Evolutionary conservation across 1,140 invertebrate species (phyloP).

Genomic region (Stenopsyche tienmushanensis): DNA sequence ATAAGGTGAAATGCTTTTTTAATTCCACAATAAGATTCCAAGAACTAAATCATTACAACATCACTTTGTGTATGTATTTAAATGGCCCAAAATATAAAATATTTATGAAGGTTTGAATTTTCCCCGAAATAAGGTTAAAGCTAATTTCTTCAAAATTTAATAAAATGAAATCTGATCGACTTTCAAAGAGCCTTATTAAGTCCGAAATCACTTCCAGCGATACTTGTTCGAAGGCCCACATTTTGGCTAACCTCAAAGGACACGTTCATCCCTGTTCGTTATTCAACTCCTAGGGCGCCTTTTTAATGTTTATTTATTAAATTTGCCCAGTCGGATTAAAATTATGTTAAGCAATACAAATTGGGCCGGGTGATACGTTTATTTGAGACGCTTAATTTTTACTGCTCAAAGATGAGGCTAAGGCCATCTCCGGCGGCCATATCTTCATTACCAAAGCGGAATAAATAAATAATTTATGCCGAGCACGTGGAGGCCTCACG

Average conservation of each 20-base stretch:
- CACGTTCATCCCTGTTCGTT: neutral
- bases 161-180: too few species aligned
- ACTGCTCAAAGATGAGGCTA: slow-evolving; percentile 10
- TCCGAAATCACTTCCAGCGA: neutral
- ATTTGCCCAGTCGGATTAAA: neutral
- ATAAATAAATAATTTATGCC: slow-evolving; percentile 29
- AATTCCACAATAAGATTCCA: too few species aligned
- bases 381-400: slow-evolving; percentile 17
- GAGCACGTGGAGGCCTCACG: slow-evolving; percentile 19
- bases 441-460: slow-evolving; percentile 21
- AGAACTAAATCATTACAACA: too few species aligned
- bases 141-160: too few species aligned
- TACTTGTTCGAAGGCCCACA: too few species aligned
- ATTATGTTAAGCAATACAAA: slow-evolving; percentile 6
- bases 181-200: too few species aligned
- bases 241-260: neutral
- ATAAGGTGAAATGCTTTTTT: too few species aligned
- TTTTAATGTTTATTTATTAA: slow-evolving; percentile 6
- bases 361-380: neutral
- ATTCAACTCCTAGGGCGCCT: neutral
- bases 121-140: too few species aligned
- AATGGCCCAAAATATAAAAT: too few species aligned
- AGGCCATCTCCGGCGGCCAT: neutral
- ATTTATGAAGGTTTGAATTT: too few species aligned
- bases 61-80: too few species aligned